These are phyloP conservation scores for Drosophila bocqueti DNA, from an alignment of 1,140 invertebrate species.

Conservation along the genomic window DNA sequence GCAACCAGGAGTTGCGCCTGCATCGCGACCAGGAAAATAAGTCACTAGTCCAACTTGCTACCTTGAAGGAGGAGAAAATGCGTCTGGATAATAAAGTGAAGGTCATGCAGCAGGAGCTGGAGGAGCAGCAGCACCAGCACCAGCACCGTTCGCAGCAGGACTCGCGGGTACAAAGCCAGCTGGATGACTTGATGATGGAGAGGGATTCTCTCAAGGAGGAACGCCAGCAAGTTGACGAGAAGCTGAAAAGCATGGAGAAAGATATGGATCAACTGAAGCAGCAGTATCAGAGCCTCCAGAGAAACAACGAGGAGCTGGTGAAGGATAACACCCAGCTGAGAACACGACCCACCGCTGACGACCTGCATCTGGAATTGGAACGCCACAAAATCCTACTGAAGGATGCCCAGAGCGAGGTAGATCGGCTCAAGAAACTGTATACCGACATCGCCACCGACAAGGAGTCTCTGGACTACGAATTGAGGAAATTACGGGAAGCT, in stretches of 20 bases:
- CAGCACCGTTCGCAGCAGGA: slow-evolving; percentile 33
- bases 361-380: slow-evolving; percentile 66
- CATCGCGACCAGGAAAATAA: slow-evolving; percentile 74
- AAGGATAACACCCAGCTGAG: slow-evolving; percentile 65
- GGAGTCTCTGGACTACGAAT: slow-evolving; percentile 65
- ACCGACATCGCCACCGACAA: slow-evolving; percentile 77
- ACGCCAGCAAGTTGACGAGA: slow-evolving; percentile 35
- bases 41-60: slow-evolving; percentile 69
- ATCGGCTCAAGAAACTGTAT: slow-evolving; percentile 77
- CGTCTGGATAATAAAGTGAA: slow-evolving; percentile 65
- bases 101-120: slow-evolving; percentile 63
- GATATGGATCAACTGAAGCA: slow-evolving; percentile 62
- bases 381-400: slow-evolving; percentile 74
- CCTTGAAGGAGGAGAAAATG: slow-evolving; percentile 67
- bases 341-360: slow-evolving; percentile 44
- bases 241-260: slow-evolving; percentile 49
- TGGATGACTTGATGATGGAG: slow-evolving; percentile 32
- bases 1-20: slow-evolving; percentile 57
- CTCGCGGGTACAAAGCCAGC: slow-evolving; percentile 27
- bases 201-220: slow-evolving; percentile 45
- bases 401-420: slow-evolving; percentile 74
- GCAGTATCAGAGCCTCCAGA: slow-evolving; percentile 57
- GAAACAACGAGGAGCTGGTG: slow-evolving; percentile 53
- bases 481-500: slow-evolving; percentile 58
- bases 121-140: slow-evolving; percentile 29